These are phyloP conservation scores for Microcebus ravelobensis DNA, from an alignment of 2,113 vertebrate genomes.

Conservation along the genomic window DNA sequence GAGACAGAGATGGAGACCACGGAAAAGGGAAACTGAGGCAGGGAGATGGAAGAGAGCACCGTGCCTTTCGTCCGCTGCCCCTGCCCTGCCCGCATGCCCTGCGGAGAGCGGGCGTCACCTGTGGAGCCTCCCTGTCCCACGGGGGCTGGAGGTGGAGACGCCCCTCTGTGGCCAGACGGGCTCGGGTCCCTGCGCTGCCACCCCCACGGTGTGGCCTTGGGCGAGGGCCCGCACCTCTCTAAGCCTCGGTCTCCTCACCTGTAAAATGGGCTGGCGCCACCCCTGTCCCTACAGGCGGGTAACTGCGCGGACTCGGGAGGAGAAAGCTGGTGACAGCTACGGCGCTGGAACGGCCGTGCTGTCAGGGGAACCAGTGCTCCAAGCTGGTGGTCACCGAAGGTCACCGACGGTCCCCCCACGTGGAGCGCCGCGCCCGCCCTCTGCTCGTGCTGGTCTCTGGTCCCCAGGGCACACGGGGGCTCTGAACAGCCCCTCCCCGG, in stretches of 20 bases:
- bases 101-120: accelerated
- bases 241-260: not conserved
- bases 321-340: not conserved
- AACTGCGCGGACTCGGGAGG: not conserved
- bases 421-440: accelerated
- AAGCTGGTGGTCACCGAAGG: not conserved
- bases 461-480: not conserved
- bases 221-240: not conserved
- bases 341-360: accelerated
- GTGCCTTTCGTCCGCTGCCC: not conserved
- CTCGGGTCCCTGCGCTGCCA: not conserved
- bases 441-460: not conserved
- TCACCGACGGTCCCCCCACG: not conserved
- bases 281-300: accelerated
- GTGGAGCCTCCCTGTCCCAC: accelerated
- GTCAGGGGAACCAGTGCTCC: not conserved
- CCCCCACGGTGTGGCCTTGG: not conserved
- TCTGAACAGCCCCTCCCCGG: not conserved
- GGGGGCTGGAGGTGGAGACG: not conserved
- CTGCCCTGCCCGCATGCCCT: not conserved
- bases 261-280: not conserved
- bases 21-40: not conserved
- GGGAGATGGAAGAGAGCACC: not conserved
- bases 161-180: not conserved
- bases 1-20: accelerated